Evolutionary conservation across 2,113 vertebrate genomes (phyloP).

Genomic region (Melospiza georgiana): DNA sequence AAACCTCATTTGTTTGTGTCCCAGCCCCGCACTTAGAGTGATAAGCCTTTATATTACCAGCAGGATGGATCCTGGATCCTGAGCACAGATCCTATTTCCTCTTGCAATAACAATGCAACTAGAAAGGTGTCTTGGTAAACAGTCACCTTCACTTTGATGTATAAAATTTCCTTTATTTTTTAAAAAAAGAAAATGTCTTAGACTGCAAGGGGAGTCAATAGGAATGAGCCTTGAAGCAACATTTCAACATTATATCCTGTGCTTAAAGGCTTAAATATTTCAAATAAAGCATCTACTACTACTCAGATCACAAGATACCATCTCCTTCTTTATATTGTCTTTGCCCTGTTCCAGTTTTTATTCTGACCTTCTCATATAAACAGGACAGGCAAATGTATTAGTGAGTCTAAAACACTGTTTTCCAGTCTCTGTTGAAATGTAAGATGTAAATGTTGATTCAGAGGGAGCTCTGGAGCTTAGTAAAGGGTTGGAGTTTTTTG

Average conservation of each 20-base stretch:
- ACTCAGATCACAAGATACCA: not conserved
- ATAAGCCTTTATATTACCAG: not conserved
- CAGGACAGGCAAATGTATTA: not conserved
- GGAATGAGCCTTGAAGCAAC: not conserved
- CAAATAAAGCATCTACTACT: not conserved
- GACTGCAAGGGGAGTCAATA: not conserved
- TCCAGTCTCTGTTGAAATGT: not conserved
- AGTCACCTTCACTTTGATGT: not conserved
- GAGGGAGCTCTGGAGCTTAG: not conserved
- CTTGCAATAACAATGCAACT: not conserved
- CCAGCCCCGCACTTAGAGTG: not conserved
- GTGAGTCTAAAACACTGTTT: not conserved
- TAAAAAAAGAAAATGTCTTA: not conserved
- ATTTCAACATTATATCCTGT: not conserved
- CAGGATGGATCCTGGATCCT: not conserved
- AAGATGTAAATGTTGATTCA: not conserved
- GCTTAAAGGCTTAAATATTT: not conserved
- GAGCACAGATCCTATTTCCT: not conserved
- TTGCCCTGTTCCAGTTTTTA: not conserved
- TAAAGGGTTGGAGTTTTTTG: not conserved
- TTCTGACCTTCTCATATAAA: not conserved
- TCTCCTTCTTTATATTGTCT: not conserved
- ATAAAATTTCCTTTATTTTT: not conserved
- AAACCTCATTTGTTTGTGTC: not conserved
- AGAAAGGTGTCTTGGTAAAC: not conserved